These are phyloP conservation scores for Lepus townsendii DNA, from an alignment of 2,797 vertebrate species.

Conservation along the genomic window DNA sequence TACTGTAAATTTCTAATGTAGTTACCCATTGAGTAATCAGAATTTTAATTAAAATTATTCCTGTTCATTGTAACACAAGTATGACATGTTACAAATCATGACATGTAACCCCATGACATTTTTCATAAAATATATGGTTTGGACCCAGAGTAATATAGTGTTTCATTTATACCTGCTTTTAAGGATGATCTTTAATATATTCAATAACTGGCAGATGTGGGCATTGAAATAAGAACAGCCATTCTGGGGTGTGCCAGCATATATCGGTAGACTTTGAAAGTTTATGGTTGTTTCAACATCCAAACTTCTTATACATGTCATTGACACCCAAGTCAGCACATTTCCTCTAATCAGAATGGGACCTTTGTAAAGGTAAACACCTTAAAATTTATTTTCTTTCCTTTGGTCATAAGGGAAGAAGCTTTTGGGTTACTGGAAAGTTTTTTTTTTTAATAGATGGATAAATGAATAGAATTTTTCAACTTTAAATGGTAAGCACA, in stretches of 20 bases:
- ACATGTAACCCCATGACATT: constrained; percentile 6
- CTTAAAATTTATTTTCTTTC: background rate
- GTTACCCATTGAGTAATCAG: background rate
- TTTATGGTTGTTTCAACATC: background rate
- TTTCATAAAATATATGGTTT: background rate
- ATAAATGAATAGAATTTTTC: background rate
- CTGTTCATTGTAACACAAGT: background rate
- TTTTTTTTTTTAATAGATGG: background rate
- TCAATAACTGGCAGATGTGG: background rate
- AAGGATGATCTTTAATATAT: background rate
- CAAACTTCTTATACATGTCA: background rate
- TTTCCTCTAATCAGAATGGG: background rate
- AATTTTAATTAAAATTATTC: constrained; percentile 42
- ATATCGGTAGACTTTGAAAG: background rate
- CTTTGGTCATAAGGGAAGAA: background rate
- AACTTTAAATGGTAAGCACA: background rate
- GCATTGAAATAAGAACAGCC: background rate
- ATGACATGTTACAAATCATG: background rate
- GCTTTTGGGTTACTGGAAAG: background rate
- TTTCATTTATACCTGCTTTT: constrained; percentile 12
- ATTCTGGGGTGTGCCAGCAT: background rate
- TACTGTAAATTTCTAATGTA: background rate
- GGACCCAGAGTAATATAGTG: background rate
- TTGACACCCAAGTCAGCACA: background rate
- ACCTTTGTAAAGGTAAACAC: background rate